phyloP scores from a whole-genome alignment of 2,113 vertebrate genomes.

The Clarias batrachus region DNA sequence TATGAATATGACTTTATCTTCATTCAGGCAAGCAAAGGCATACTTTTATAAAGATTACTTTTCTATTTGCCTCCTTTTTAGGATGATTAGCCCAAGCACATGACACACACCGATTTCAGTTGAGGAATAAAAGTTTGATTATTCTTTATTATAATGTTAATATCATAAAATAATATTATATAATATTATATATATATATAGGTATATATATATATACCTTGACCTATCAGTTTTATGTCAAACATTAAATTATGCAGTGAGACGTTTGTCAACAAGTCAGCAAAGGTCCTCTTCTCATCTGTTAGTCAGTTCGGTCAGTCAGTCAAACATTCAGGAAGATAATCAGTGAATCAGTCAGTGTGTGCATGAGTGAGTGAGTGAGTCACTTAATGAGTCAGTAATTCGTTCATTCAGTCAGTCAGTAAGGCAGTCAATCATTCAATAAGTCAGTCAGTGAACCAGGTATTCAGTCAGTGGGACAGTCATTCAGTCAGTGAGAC shows the following conservation, averaged over 20 bases:
- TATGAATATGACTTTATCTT: conserved; percentile 1
- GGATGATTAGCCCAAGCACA: neutral
- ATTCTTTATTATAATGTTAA: neutral
- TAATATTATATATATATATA: too few relatives aligned
- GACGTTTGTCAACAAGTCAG: too few relatives aligned
- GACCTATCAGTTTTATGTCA: neutral
- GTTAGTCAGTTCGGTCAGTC: neutral
- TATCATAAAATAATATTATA: too few relatives aligned
- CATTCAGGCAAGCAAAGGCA: neutral
- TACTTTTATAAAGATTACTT: neutral
- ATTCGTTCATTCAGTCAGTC: too few relatives aligned
- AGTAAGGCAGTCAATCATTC: too few relatives aligned
- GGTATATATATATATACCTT: too few relatives aligned
- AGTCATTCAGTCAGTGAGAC: neutral
- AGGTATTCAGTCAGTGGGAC: neutral
- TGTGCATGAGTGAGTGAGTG: neutral
- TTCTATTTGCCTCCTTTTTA: neutral
- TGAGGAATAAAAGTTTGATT: neutral
- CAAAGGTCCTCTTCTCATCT: neutral
- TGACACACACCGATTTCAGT: neutral
- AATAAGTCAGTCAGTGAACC: too few relatives aligned
- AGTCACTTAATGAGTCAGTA: neutral
- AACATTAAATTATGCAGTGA: neutral
- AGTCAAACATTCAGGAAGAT: neutral
- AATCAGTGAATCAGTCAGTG: neutral